Evolutionary conservation across 2,888 invertebrate species (phyloP), one percentile per base, ranked within the genome.

Genomic region (Eumacrocentrus americanus): DNA sequence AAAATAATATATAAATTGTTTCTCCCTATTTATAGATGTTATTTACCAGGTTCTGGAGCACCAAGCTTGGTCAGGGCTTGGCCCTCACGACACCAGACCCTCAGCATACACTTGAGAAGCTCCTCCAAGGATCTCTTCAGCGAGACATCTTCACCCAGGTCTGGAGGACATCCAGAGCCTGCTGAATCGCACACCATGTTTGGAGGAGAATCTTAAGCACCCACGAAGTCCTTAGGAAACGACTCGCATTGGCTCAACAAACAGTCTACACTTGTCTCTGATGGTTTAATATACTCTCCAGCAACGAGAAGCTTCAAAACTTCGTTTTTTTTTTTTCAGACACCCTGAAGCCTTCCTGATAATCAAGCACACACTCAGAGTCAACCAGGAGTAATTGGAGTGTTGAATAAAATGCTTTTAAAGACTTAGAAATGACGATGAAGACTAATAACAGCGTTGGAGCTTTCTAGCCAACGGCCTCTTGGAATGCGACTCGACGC

Each of bases 71-170:
- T 86, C 72, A 89, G 84, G 50, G 89, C 89, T 81, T 89, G 86
- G 69, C 88, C 88, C 78, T 92, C 90, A 70, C 88, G 86, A 78
- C 91, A 91, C 92, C 92, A 92, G 50, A 92, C 86, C 75, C 91
- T 83, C 72, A 92, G 85, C 92, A 92, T 92, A 72, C 90, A 84
- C 80, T 91, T 91, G 73, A 92, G 85, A 65, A 92, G 84, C 76
- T 92, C 91, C 79, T 92, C 91, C 72, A 92, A 82, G 73, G 88
- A 88, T 67, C 86, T 84, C 66, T 85, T 83, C 56, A 89, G 78
- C 58, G 87, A 84, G 62, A 82, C 82, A 62, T 81, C 79, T 70
- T 66, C 74, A 68, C 71, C 77, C 38, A 77, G 63, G 58, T 77
- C 73, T 65, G 70, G 60, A 62, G 76, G 72, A 66, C 69, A 75